Evolutionary conservation across 2,888 invertebrate species (phyloP), one percentile per base, ranked within the genome.

Genomic region (Bugula neritina): DNA sequence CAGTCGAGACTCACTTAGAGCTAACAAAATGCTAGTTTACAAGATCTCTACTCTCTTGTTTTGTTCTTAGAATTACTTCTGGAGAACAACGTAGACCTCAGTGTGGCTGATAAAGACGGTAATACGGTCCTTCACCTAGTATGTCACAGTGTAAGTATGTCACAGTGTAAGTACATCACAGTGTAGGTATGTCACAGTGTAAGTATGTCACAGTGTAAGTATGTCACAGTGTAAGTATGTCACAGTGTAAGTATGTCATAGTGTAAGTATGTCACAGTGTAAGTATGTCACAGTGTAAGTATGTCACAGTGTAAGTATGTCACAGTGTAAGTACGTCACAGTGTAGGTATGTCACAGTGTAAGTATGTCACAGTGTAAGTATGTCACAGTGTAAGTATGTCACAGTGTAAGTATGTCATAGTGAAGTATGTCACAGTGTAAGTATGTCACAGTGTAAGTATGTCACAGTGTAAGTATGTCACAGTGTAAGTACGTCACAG

Each of bases 41-140:
- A n/a, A n/a, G n/a, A n/a, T n/a, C n/a, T n/a, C n/a, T n/a, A n/a
- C n/a, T n/a, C n/a, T n/a, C n/a, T n/a, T n/a, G n/a, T n/a, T n/a
- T n/a, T n/a, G n/a, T n/a, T n/a, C n/a, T n/a, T 80, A 88, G 89
- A 88, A 76, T 78, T 87, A 72, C 80, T 89, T 73, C 79, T 89
- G 73, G 85, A 86, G 72, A 84, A 84, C 78, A 85, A 86, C 74
- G 87, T 87, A 3, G 85, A 88, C 77, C 81, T 87, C 71, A 84
- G 85, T 35, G 74, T 76, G 71, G 74, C 76, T 25, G 89, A 89
- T 79, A 84, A 84, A 25, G 84, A 86, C 58, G 86, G 87, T 74
- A 88, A 89, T 77, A 88, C 88, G n/a, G 88, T 88, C 34, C 81
- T 89, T 75, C 89, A 89, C 78, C 86, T 87, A 78, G 88, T 89